Base-by-base conservation (phyloP, 2,797 vertebrate genomes). In the Carcharodon carcharias region DNA sequence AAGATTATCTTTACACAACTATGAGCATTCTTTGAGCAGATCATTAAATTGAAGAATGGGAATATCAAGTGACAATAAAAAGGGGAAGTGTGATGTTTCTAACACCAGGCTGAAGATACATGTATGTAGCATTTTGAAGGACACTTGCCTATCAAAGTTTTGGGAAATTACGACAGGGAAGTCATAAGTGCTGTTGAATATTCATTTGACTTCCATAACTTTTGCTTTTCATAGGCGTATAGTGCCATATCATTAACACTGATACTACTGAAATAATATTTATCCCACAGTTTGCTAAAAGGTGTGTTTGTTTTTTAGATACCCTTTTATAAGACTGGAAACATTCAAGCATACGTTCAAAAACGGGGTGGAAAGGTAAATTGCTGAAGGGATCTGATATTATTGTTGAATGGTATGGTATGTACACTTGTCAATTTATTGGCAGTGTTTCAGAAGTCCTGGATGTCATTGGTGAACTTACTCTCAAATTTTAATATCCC, bases 291-390 rank as follows among this genome's bases (percentile, higher is more conserved):
- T 61, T 63, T 63, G 91, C 91, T 93, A 67, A 93, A 65, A 65
- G n/a, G 21, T 93, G 91, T 6, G 96, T 96, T 97, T 96, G 97
- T 96, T 96, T 97, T 58, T 97, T 96, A 99, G 99, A 97, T 98
- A 96, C n/a, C 97, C 0, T 98, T 98, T 97, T 98, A 98, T 80
- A 98, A 98, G 96, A 97, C 96, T 96, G 98, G 98, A 95, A 97
- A 98, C 97, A 97, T 99, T 95, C 98, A 98, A 97, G 96, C 96
- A 87, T 98, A 97, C 92, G 56, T 97, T 96, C 97, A 98, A 97
- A 98, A 98, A 96, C 97, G 97, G 3, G 69, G 96, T 97, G 98
- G 98, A 96, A 98, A 98, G 96, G 99, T 99, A 98, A 97, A 98
- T 97, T 35, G 77, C 97, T 91, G 93, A 96, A 96, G 63, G 45